Conservation (phyloP, 2,797 vertebrate genomes). For the Uromys caudimaculatus region DNA sequence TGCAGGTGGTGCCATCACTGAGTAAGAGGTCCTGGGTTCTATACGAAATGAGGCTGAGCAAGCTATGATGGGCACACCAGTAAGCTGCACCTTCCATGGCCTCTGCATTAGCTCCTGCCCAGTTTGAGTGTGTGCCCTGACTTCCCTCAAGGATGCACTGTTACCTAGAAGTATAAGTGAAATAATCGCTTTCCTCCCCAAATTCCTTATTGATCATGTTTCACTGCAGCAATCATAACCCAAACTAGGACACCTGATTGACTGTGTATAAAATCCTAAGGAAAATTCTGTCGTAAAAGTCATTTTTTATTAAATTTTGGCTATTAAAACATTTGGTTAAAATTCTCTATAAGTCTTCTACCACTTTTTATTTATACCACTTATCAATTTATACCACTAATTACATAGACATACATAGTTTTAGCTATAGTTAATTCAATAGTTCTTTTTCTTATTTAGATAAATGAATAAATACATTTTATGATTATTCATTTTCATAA, state of each 20-base stretch:
- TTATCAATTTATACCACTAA: neutral
- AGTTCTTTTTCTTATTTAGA: slow-evolving; percentile 2
- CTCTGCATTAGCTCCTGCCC: neutral
- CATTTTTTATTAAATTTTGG: neutral
- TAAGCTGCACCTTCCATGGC: neutral
- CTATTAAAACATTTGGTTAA: neutral
- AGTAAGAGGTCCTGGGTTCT: neutral
- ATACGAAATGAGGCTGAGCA: neutral
- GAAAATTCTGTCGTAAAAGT: neutral
- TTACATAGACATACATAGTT: neutral
- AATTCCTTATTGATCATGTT: neutral
- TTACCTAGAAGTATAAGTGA: neutral
- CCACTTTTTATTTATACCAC: neutral
- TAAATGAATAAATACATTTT: neutral
- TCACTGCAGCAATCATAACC: neutral
- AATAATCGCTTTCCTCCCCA: neutral
- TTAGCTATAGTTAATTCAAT: neutral
- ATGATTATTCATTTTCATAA: neutral
- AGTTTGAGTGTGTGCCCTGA: neutral
- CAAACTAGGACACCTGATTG: neutral
- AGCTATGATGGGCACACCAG: neutral
- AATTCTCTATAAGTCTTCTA: slow-evolving; percentile 16
- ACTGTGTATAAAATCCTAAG: neutral
- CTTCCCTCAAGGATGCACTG: neutral
- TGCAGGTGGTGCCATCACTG: too few relatives aligned